These are phyloP conservation scores for Andrena trimmerana DNA, from an alignment of 2,888 invertebrate genomes.

Conservation along the genomic window DNA sequence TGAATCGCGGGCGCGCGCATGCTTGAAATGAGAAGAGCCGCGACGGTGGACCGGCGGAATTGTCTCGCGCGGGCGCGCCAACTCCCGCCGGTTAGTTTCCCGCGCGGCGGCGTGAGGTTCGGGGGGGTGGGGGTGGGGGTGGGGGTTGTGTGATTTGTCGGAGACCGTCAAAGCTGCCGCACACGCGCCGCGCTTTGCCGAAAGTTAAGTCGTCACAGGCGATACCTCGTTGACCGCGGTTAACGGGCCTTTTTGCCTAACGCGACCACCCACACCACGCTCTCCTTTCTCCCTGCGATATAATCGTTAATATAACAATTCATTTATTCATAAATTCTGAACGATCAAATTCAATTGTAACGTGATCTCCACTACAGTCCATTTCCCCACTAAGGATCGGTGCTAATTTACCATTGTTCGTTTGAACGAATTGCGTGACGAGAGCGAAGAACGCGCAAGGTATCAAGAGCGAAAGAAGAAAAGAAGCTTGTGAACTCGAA, in stretches of 20 bases:
- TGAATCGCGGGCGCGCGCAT: constrained; percentile 11
- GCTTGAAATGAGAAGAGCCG: constrained; percentile 2
- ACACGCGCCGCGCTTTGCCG: no score
- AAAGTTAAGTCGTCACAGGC: not conserved
- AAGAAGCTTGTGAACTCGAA: not conserved
- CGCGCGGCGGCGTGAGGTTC: not conserved
- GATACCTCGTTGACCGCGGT: constrained; percentile 36
- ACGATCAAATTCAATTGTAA: constrained; percentile 85
- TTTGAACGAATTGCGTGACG: constrained; percentile 11
- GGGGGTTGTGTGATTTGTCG: not conserved
- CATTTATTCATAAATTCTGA: constrained; percentile 85
- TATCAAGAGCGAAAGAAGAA: not conserved
- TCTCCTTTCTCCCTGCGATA: constrained; percentile 76
- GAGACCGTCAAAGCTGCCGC: not conserved
- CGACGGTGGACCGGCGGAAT: constrained; percentile 13
- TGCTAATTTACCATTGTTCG: constrained; percentile 15
- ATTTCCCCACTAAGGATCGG: constrained; percentile 71
- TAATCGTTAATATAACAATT: constrained; percentile 84
- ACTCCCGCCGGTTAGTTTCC: constrained; percentile 35
- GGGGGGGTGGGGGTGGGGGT: not conserved
- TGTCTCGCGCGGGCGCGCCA: not conserved
- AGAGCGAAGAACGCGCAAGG: not conserved
- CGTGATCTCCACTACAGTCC: constrained; percentile 81
- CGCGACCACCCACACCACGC: constrained; percentile 65
- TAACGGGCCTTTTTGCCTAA: constrained; percentile 40